These are phyloP conservation scores for Puntigrus tetrazona DNA, from an alignment of 2,113 vertebrate genomes.

Conservation along the genomic window DNA sequence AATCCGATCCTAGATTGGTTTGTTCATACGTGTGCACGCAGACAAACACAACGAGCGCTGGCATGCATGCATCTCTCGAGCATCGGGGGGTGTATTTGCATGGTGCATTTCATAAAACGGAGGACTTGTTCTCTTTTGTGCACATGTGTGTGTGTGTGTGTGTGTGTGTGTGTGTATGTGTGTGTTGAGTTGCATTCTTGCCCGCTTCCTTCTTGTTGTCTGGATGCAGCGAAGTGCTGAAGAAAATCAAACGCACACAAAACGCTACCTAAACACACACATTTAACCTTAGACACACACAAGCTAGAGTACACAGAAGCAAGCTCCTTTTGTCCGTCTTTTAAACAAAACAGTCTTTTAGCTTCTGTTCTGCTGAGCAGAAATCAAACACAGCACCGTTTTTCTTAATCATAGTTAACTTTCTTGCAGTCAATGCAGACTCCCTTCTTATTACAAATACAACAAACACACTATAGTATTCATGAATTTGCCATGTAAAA, in stretches of 20 bases:
- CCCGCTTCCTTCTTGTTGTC: conserved; percentile 75
- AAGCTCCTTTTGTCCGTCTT: conserved; percentile 27
- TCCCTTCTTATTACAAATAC: not conserved
- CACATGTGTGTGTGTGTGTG: conserved; percentile 53
- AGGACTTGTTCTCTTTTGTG: conserved; percentile 36
- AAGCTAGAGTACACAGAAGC: conserved; percentile 47
- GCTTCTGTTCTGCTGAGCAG: not conserved
- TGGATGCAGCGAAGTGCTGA: conserved; percentile 69
- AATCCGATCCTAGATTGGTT: conserved; percentile 69
- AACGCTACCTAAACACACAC: conserved; percentile 38
- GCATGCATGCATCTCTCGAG: not conserved
- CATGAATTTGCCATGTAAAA: conserved; percentile 28
- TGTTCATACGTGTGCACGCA: conserved; percentile 34
- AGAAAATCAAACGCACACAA: conserved; percentile 68
- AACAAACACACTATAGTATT: conserved; percentile 22
- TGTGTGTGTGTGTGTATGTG: conserved; percentile 38
- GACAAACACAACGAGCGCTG: not conserved
- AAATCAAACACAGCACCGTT: not conserved
- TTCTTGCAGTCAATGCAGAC: not conserved
- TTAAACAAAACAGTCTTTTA: conserved; percentile 35
- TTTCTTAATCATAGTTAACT: not conserved
- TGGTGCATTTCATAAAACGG: conserved; percentile 21
- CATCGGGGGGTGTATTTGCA: conserved; percentile 41
- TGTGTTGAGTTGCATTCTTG: conserved; percentile 76
- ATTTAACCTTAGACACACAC: conserved; percentile 35